Evolutionary conservation across 2,888 invertebrate species (phyloP).

Genomic region (Melanostoma scalare): DNA sequence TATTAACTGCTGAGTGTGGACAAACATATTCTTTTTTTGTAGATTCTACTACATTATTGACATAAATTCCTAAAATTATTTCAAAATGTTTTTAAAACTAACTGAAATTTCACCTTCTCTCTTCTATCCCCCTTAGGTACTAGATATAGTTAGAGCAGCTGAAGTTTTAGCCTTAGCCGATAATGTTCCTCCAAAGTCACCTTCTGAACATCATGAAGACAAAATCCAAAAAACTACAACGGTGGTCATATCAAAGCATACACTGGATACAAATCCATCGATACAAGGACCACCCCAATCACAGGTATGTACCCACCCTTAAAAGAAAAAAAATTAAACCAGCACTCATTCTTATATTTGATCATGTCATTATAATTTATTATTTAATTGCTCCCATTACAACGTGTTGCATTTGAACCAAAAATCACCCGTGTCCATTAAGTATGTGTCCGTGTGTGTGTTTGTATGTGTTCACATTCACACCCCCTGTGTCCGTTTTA

Average conservation of each 20-base stretch:
- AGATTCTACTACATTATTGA: too few relatives aligned
- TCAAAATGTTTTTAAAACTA: not conserved
- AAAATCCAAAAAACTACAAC: constrained; percentile 93
- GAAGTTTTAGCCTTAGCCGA: constrained; percentile 88
- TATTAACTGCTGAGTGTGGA: too few relatives aligned
- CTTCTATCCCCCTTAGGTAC: constrained; percentile 83
- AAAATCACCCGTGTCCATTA: constrained; percentile 56
- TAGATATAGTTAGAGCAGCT: constrained; percentile 95
- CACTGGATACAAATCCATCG: constrained; percentile 85
- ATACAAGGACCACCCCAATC: constrained; percentile 77
- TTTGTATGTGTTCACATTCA: constrained; percentile 39
- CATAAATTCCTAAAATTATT: too few relatives aligned
- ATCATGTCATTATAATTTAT: constrained; percentile 77
- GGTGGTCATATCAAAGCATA: constrained; percentile 96
- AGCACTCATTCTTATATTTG: constrained; percentile 73
- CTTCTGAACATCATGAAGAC: constrained; percentile 85
- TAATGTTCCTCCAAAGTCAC: constrained; percentile 88
- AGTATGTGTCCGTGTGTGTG: constrained; percentile 15
- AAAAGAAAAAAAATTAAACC: not conserved
- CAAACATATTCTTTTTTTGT: too few relatives aligned
- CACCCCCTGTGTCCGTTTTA: constrained; percentile 40
- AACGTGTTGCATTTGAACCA: constrained; percentile 69
- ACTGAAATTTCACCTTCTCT: not conserved
- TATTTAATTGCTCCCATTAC: constrained; percentile 74
- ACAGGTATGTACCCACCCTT: constrained; percentile 82